Percentiles rank a stretch among this genome's conserved stretches.
These are phyloP conservation scores for Falco berigora DNA, from an alignment of 2,797 vertebrate species.

Conservation along the genomic window DNA sequence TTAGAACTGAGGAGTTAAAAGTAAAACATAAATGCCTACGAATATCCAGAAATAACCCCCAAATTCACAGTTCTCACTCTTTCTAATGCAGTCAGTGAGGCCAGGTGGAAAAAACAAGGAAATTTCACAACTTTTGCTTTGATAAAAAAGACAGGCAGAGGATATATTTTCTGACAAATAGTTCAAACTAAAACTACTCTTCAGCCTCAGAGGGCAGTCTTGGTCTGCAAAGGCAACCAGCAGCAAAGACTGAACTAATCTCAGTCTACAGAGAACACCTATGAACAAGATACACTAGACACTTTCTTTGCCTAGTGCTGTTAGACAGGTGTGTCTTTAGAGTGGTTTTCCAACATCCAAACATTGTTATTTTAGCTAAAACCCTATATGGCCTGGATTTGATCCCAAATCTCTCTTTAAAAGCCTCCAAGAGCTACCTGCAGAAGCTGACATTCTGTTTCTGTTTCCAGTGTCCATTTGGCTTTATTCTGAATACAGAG, in stretches of 20 bases:
- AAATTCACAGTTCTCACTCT: background rate
- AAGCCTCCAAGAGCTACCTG: constrained; percentile 63
- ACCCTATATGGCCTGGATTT: background rate
- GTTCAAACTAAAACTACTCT: background rate
- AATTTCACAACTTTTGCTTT: background rate
- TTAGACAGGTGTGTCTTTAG: background rate
- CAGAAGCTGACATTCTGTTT: constrained; percentile 71
- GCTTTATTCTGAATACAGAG: constrained; percentile 9
- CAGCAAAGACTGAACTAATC: background rate
- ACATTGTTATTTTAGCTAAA: background rate
- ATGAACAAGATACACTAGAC: too few relatives aligned
- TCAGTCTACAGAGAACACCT: background rate
- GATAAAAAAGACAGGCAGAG: background rate
- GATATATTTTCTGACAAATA: background rate
- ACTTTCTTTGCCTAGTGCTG: background rate
- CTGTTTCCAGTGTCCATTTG: constrained; percentile 71
- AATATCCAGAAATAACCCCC: background rate
- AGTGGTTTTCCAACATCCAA: background rate
- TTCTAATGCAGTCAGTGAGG: background rate
- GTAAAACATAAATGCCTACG: background rate
- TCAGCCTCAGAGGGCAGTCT: background rate
- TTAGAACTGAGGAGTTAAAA: background rate
- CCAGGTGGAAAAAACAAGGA: background rate
- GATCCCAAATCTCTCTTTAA: background rate
- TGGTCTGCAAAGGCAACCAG: background rate